Evolutionary conservation across 2,888 invertebrate species (phyloP).

Genomic region (Philereme transversata): DNA sequence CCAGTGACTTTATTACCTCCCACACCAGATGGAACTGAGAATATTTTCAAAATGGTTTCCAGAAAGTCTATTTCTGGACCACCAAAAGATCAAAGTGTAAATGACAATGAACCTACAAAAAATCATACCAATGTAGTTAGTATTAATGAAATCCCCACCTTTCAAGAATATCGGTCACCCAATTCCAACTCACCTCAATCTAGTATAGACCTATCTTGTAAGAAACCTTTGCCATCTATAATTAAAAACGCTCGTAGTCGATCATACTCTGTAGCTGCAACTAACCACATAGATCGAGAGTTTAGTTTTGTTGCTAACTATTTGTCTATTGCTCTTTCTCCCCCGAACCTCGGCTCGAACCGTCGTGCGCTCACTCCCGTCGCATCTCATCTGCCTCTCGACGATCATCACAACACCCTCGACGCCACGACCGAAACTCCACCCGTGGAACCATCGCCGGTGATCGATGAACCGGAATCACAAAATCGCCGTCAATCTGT

Average conservation of each 20-base stretch:
- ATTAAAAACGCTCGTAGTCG: constrained; percentile 67
- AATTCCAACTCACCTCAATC: constrained; percentile 59
- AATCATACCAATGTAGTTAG: constrained; percentile 72
- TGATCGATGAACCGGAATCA: constrained; percentile 38
- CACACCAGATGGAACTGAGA: constrained; percentile 52
- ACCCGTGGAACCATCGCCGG: constrained; percentile 38
- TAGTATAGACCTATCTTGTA: constrained; percentile 57
- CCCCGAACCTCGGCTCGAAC: constrained; percentile 78
- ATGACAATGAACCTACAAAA: constrained; percentile 32
- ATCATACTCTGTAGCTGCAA: constrained; percentile 64
- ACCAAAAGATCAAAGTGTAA: constrained; percentile 8
- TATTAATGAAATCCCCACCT: constrained; percentile 79
- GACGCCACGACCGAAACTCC: constrained; percentile 47
- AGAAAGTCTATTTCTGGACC: constrained; percentile 31
- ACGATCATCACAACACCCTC: constrained; percentile 60
- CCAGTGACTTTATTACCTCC: constrained; percentile 36
- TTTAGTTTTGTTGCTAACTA: constrained; percentile 84
- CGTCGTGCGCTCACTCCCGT: constrained; percentile 75
- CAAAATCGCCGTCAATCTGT: constrained; percentile 28
- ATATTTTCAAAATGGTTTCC: constrained; percentile 59
- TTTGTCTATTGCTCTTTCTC: constrained; percentile 83
- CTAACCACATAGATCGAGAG: constrained; percentile 67
- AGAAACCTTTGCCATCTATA: constrained; percentile 65
- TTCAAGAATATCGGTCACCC: constrained; percentile 78
- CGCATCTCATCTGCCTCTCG: constrained; percentile 65